These are phyloP conservation scores for Odobenus rosmarus DNA, from an alignment of 2,113 vertebrate species.

Conservation along the genomic window DNA sequence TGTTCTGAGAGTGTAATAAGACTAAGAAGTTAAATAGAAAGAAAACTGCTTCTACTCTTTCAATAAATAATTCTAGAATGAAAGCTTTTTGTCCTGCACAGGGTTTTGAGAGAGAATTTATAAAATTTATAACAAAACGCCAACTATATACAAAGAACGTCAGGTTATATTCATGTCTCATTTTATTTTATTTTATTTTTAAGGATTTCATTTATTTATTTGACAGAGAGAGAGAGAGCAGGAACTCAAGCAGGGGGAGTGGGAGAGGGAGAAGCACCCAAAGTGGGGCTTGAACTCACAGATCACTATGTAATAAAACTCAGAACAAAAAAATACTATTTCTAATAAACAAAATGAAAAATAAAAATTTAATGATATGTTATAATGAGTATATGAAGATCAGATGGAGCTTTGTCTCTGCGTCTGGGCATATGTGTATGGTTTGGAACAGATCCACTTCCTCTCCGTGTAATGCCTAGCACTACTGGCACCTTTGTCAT, in stretches of 20 bases:
- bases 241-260: no score
- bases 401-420: background rate
- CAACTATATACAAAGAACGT: no score
- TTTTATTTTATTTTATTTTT: no score
- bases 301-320: no score
- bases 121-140: no score
- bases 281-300: no score
- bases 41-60: background rate
- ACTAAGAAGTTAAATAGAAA: background rate
- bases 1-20: background rate
- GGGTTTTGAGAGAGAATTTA: background rate
- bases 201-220: no score
- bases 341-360: no score
- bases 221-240: no score
- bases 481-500: background rate
- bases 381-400: background rate
- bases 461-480: background rate
- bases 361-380: rapidly evolving
- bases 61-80: background rate
- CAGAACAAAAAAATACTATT: no score
- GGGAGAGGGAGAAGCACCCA: no score
- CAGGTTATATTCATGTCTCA: no score
- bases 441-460: conserved; percentile 2
- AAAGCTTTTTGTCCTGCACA: background rate
- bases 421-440: background rate